phyloP scores from a whole-genome alignment of 2,888 invertebrate species.

The Antitype chi region DNA sequence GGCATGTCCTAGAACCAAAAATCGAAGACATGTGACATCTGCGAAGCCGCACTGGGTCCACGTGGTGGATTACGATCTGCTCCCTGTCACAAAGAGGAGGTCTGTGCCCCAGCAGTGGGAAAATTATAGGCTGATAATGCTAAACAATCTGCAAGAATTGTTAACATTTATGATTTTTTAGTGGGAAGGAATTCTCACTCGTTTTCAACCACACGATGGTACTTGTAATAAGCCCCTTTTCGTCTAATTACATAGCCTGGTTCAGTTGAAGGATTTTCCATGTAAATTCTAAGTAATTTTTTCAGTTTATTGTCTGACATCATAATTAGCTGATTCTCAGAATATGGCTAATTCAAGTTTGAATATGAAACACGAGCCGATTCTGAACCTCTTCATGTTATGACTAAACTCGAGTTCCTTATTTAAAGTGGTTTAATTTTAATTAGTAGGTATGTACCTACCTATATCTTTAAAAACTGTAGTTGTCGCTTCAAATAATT shows the following conservation, averaged over 20 bases:
- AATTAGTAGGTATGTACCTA: not conserved
- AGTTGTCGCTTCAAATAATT: not conserved
- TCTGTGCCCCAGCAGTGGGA: too few species aligned
- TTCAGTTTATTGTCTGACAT: not conserved
- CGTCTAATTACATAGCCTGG: not conserved
- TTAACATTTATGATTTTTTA: too few species aligned
- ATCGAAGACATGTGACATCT: too few species aligned
- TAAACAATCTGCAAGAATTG: not conserved
- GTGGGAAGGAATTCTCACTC: not conserved
- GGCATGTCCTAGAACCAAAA: too few species aligned
- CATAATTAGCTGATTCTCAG: constrained; percentile 1
- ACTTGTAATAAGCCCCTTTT: not conserved
- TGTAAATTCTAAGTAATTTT: not conserved
- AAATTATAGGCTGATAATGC: too few species aligned
- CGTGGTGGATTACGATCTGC: too few species aligned
- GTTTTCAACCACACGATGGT: not conserved
- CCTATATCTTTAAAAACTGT: too few species aligned
- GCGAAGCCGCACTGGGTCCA: too few species aligned
- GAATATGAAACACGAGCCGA: not conserved
- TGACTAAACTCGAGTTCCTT: not conserved
- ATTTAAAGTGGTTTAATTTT: not conserved
- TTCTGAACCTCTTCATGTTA: not conserved
- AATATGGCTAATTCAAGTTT: constrained; percentile 4
- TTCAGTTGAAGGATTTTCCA: not conserved
- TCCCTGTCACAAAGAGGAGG: too few species aligned